Evolutionary conservation across 92 coral and sea anemone genomes (phyloP), one percentile per base, ranked within the genome.

Genomic region (Parazoanthus swiftii): DNA sequence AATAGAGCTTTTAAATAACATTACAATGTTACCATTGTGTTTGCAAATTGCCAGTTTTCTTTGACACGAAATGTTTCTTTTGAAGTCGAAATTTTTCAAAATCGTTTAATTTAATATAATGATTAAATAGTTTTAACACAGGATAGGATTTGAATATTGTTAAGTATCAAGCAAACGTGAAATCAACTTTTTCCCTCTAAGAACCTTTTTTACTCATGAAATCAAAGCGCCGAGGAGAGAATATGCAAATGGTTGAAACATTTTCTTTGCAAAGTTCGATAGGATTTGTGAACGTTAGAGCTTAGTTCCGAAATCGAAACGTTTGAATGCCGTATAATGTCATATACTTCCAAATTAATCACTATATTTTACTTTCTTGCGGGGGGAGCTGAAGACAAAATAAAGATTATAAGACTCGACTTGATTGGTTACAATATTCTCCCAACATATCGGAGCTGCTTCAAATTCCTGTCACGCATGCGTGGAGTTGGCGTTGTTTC

Each of bases 401-500:
- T 10, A 48, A 72, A 29, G 29, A 2, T 72, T 76, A 42, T 0
- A n/a, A 68, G 6, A 4, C 20, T 38, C 4, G 26, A 44, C 1
- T 71, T 44, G 87, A 84, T 84, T 33, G 68, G 18, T 16, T 26
- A 9, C 29, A 1, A 71, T 84, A 84, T 84, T 84, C 87, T 84
- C 87, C 87, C 77, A 84, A 84, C 87, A 21, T 29, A 8, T 33
- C 14, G 43, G 74, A 46, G 43, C 68, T 70, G 44, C 77, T 68
- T 82, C 77, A 21, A 68, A 82, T 65, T 82, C 63, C 66, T 44
- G 78, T 70, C 78, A 84, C 87, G 87, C 87, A 84, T 84, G 87
- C 87, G 87, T 84, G 74, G 44, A 23, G 38, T 44, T 84, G 68
- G 87, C 87, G 87, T 84, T 84, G 79, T 84, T 76, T 84, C 87